A percentile compares a stretch with the other conserved stretches of the same genome.
These are phyloP conservation scores for Heliothis peltigera DNA, from an alignment of 2,888 invertebrate genomes.

Conservation along the genomic window DNA sequence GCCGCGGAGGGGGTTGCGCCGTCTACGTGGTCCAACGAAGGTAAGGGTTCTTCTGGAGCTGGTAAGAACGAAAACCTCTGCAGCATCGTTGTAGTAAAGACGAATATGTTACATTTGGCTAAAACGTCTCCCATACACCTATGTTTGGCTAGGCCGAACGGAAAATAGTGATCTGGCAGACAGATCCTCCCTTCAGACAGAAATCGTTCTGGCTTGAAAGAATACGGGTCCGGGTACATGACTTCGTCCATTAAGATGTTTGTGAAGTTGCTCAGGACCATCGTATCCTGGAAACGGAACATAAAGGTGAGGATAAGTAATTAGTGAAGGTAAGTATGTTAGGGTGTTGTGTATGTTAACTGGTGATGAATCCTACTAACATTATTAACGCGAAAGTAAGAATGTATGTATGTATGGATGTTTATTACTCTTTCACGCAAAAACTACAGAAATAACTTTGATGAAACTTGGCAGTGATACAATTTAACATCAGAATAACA, in stretches of 20 bases:
- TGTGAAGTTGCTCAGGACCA: slow-evolving; percentile 94
- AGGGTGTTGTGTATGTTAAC: too few species aligned
- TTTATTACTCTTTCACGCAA: too few species aligned
- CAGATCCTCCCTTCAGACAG: slow-evolving; percentile 90
- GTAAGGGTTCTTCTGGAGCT: slow-evolving; percentile 91
- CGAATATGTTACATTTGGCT: slow-evolving; percentile 94
- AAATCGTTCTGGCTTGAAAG: slow-evolving; percentile 94
- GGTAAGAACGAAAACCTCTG: slow-evolving; percentile 93
- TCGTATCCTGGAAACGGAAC: slow-evolving; percentile 91
- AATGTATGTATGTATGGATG: too few species aligned
- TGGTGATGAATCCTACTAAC: too few species aligned
- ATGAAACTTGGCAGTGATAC: too few species aligned
- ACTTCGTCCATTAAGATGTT: slow-evolving; percentile 92
- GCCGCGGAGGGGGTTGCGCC: slow-evolving; percentile 94
- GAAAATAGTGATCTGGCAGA: slow-evolving; percentile 92
- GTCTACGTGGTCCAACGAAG: slow-evolving; percentile 92
- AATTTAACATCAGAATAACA: too few species aligned
- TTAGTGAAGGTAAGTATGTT: too few species aligned
- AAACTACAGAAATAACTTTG: too few species aligned
- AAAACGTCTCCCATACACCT: slow-evolving; percentile 94
- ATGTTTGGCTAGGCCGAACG: slow-evolving; percentile 94
- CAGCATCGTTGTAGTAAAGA: slow-evolving; percentile 93
- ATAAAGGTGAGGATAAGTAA: too few species aligned
- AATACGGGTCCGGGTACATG: slow-evolving; percentile 92
- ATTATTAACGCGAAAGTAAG: too few species aligned